Evolutionary conservation across 2,888 invertebrate species (phyloP), one percentile per base, ranked within the genome.

Genomic region (Gryllus longicercus): DNA sequence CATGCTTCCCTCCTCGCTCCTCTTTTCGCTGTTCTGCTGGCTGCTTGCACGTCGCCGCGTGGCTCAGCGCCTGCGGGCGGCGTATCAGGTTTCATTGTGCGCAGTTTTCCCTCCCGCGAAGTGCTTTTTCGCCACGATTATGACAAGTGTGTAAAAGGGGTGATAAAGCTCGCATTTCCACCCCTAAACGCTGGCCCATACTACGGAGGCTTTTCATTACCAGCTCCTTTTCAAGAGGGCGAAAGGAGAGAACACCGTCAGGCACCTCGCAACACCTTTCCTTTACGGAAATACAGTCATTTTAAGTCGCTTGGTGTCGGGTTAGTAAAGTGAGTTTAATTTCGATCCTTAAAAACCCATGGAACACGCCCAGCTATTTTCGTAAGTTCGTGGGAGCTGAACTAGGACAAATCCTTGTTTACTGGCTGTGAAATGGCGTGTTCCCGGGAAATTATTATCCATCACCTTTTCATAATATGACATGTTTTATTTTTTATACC

Each of bases 101-200:
- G 63, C 63, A n/a, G 63, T 63, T 63, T 63, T 63, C 63, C 38
- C n/a, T 63, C 63, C 63, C 63, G 63, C 63, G 63, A 63, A 63
- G 63, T 63, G 63, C 63, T 63, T 63, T 63, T 63, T 63, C 63
- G 16, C 63, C 63, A 63, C 63, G 63, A 63, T 18, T 63, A 63
- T 63, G n/a, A 63, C 63, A 63, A n/a, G 63, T 63, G 63, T 63
- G 63, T 63, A 63, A 63, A 63, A 63, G 63, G 63, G 63, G 63
- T 63, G 63, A 63, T 63, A 63, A 63, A 63, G 63, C 63, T 63
- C 63, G 63, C 11, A 63, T 63, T 63, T 63, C n/a, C 63, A 63
- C 63, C 63, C 63, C n/a, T 63, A n/a, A 18, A 63, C 63, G 63
- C n/a, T n/a, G 63, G 14, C n/a, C 63, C n/a, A 63, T 63, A 63